Conservation (phyloP, 2,888 invertebrate species). For the Arenicola marina region DNA sequence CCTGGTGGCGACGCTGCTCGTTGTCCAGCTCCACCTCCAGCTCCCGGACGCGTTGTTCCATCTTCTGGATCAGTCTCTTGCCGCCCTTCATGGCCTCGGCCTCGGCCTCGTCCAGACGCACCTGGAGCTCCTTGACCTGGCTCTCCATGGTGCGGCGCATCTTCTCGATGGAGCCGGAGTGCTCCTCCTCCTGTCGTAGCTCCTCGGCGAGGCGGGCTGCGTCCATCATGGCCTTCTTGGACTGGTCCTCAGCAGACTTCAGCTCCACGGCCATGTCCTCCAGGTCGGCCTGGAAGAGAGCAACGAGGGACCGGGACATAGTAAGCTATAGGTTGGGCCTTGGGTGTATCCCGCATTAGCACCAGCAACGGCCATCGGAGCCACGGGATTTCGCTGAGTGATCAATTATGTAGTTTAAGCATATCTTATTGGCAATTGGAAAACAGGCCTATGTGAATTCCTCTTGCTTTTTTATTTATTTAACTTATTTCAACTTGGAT, state of each 20-base stretch:
- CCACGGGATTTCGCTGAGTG: no score
- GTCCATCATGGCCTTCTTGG: constrained; percentile 67
- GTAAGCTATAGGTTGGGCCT: no score
- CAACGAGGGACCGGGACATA: no score
- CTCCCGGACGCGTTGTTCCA: constrained; percentile 77
- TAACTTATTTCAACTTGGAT: no score
- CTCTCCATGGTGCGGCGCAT: constrained; percentile 96
- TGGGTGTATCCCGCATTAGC: not conserved
- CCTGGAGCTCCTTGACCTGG: constrained; percentile 94
- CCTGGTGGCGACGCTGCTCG: constrained; percentile 98
- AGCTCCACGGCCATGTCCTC: constrained; percentile 98
- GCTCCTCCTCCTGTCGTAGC: constrained; percentile 98
- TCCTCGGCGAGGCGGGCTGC: constrained; percentile 98
- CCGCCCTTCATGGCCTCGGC: constrained; percentile 98
- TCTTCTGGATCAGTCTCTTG: constrained; percentile 98
- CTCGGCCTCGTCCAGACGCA: constrained; percentile 95
- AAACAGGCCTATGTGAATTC: no score
- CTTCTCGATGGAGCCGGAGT: constrained; percentile 97
- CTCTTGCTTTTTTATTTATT: no score
- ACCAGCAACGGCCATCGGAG: no score
- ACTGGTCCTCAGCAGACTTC: constrained; percentile 91
- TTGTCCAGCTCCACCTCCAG: constrained; percentile 84
- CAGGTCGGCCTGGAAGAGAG: constrained; percentile 80
- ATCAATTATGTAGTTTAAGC: no score
- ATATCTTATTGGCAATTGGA: no score